These are phyloP conservation scores for Drosophila gunungcola DNA, from an alignment of 1,140 invertebrate genomes.

Conservation along the genomic window DNA sequence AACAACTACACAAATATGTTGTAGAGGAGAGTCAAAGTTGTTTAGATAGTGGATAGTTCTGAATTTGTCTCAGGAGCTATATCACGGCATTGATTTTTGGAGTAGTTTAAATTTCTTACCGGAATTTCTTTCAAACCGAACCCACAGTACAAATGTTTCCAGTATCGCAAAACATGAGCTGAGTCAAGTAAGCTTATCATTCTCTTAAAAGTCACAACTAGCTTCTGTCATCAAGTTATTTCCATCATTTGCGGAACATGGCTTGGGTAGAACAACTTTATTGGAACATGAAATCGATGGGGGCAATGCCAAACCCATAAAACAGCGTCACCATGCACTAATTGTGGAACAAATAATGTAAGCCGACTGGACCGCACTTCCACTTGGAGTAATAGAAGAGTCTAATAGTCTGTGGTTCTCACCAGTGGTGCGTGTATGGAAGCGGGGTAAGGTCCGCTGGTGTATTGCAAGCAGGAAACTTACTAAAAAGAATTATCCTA, in stretches of 20 bases:
- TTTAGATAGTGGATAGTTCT: not conserved
- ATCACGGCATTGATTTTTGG: conserved; percentile 5
- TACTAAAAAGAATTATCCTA: not conserved
- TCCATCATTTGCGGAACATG: not conserved
- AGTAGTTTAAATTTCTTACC: not conserved
- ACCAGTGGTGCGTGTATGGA: not conserved
- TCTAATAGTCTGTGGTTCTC: not conserved
- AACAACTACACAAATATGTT: not conserved
- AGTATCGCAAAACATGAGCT: not conserved
- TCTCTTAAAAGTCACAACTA: not conserved
- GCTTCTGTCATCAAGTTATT: not conserved
- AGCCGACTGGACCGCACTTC: not conserved
- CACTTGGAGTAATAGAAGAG: conserved; percentile 1
- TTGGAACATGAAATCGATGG: conserved; percentile 6
- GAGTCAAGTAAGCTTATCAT: not conserved
- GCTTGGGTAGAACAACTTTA: not conserved
- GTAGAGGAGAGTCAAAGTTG: not conserved
- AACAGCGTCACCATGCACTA: conserved; percentile 1
- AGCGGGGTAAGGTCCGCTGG: not conserved
- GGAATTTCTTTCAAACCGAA: not conserved
- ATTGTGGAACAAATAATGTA: not conserved
- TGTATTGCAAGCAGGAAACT: conserved; percentile 5
- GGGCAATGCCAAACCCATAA: not conserved
- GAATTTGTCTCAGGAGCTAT: not conserved
- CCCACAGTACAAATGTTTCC: not conserved